phyloP scores from a whole-genome alignment of 2,888 invertebrate species.

The Trisateles emortualis region DNA sequence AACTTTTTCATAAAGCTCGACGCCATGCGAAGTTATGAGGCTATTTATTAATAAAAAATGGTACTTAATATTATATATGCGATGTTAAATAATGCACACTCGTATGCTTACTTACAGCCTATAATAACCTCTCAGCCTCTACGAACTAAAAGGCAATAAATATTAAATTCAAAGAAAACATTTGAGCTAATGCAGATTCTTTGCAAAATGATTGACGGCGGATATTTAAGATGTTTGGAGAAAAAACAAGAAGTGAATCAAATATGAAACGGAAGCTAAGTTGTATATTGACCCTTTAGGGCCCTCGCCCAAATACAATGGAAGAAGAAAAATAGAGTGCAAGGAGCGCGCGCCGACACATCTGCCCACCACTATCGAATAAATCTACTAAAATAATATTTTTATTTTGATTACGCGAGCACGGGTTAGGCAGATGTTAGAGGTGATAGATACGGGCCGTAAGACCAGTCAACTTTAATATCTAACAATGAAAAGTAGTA shows the following conservation, averaged over 20 bases:
- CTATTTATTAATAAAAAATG: not conserved
- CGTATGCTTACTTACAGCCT: not conserved
- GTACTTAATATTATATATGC: not conserved
- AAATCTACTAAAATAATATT: conserved; percentile 86
- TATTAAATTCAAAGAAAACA: conserved; percentile 42
- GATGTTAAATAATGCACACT: not conserved
- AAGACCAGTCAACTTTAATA: conserved; percentile 11
- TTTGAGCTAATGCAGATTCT: conserved; percentile 43
- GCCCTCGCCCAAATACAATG: conserved; percentile 77
- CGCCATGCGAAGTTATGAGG: not conserved
- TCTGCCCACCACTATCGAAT: conserved; percentile 84
- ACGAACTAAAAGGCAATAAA: conserved; percentile 17
- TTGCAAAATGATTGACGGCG: conserved; percentile 62
- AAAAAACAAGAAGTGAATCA: conserved; percentile 71
- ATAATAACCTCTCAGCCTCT: not conserved
- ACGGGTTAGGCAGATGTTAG: conserved; percentile 83
- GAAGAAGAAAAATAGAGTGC: conserved; percentile 80
- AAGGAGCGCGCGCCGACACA: conserved; percentile 70
- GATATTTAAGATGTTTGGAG: conserved; percentile 72
- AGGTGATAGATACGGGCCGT: conserved; percentile 53
- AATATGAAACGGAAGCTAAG: conserved; percentile 77
- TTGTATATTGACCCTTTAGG: conserved; percentile 80
- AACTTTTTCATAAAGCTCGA: not conserved
- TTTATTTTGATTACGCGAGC: conserved; percentile 85
- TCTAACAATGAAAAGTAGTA: too few species aligned